Evolutionary conservation across 2,113 vertebrate genomes (phyloP), one percentile per base, ranked within the genome.

Genomic region (Columba janthina): DNA sequence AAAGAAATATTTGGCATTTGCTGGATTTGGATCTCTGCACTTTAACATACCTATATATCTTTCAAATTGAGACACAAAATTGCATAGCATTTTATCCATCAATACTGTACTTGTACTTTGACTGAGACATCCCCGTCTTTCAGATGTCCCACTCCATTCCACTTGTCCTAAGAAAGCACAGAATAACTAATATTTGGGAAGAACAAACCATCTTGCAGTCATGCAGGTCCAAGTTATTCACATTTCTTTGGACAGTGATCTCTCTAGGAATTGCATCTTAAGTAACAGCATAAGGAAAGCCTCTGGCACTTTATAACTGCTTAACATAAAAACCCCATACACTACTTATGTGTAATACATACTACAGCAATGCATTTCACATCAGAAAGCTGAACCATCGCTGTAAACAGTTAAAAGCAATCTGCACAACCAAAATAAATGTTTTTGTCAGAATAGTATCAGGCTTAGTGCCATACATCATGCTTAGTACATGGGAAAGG

Each of bases 341-440:
- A 5, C 21, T 21, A 16, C 48, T 9, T 28, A 10, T 0, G 1
- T 3, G 16, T 6, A 56, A 44, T 18, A 24, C 71, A 60, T 20
- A 10, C 28, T 5, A 22, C 12, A 60, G 8, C 50, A 54, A 34
- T 0, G 2, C 9, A 10, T 7, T 32, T 22, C 51, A 1, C 19
- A 24, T 11, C 21, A 2, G 19, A 66, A 46, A 6, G 3, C 13
- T 6, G 1, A 81, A 67, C 7, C 22, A 4, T 1, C 0, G 38
- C 38, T 6, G 0, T 11, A 34, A 85, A 77, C 7, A 38, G 58
- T 13, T 34, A 38, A 42, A 61, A 66, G 6, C 10, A 51, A 44
- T 42, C 58, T 60, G 60, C 44, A 60, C 42, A 46, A 85, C 46
- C 18, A 53, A 32, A 32, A 26, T 6, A 36, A 44, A 29, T 6